A percentile compares a stretch with the other conserved stretches of the same genome.
Conservation (phyloP, 2,113 vertebrate genomes). For the Emydocephalus ijimae region DNA sequence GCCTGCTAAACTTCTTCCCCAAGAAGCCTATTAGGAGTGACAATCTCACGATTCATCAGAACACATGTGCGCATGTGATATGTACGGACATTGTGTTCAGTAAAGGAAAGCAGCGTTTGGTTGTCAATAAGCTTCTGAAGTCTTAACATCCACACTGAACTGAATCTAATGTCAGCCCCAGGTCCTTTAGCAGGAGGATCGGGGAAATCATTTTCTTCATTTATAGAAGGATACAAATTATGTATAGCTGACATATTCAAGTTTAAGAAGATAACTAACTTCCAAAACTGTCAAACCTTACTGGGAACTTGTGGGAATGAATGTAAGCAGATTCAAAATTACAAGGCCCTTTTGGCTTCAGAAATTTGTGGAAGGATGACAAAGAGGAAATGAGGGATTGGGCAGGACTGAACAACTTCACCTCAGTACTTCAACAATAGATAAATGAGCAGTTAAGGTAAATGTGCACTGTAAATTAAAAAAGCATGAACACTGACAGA, state of each 20-base stretch:
- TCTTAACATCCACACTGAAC: background rate
- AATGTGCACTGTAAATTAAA: background rate
- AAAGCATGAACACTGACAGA: background rate
- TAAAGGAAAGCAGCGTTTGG: conserved; percentile 7
- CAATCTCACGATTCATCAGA: conserved; percentile 22
- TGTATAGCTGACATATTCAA: too few relatives aligned
- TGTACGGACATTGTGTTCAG: background rate
- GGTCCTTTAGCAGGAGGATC: background rate
- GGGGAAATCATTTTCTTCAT: background rate
- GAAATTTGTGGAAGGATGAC: background rate
- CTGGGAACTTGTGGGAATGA: background rate
- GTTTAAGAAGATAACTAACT: background rate
- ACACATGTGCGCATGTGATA: rapidly evolving
- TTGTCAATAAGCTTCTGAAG: background rate
- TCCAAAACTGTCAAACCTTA: background rate
- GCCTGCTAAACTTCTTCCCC: background rate
- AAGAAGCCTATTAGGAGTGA: background rate
- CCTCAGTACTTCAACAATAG: background rate
- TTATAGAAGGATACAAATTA: background rate
- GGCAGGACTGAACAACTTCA: background rate
- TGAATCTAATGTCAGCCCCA: background rate
- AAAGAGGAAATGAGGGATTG: background rate
- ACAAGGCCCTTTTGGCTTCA: background rate
- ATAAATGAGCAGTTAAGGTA: background rate
- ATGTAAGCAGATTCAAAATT: background rate